Evolutionary conservation across 2,113 vertebrate genomes (phyloP).

Genomic region (Siphamia tubifer): DNA sequence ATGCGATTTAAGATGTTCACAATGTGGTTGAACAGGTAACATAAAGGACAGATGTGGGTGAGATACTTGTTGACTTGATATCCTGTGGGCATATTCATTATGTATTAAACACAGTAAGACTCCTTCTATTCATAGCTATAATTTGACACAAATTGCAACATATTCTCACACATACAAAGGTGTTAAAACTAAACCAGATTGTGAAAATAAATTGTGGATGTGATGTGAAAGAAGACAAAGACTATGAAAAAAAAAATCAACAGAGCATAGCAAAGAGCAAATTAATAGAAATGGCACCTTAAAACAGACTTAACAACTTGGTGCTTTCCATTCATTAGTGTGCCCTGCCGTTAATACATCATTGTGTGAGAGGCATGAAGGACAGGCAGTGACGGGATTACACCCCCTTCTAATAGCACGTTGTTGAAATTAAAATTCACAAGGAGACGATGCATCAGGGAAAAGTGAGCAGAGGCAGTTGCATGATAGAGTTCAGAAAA

Average conservation of each 20-base stretch:
- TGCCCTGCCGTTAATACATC: constrained; percentile 89
- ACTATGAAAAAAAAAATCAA: constrained; percentile 9
- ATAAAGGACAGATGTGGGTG: constrained; percentile 7
- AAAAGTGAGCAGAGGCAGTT: constrained; percentile 82
- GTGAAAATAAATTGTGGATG: constrained; percentile 78
- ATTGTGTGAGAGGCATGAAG: constrained; percentile 92
- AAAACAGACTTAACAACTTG: constrained; percentile 88
- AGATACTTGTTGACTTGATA: constrained; percentile 47
- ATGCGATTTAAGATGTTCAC: background rate
- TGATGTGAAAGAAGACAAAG: constrained; percentile 76
- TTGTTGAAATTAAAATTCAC: constrained; percentile 93
- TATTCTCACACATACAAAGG: constrained; percentile 55
- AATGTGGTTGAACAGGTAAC: background rate
- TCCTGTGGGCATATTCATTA: constrained; percentile 5
- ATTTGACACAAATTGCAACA: constrained; percentile 65
- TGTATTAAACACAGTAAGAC: background rate
- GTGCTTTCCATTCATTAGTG: constrained; percentile 90
- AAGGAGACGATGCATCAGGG: constrained; percentile 87
- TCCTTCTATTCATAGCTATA: constrained; percentile 56
- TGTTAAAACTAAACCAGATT: constrained; percentile 68
- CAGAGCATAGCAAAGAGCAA: constrained; percentile 78
- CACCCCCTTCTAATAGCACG: constrained; percentile 84
- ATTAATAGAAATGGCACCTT: constrained; percentile 93
- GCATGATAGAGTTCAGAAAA: constrained; percentile 84
- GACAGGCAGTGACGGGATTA: constrained; percentile 92